These are phyloP conservation scores for Sparus aurata DNA, from an alignment of 2,797 vertebrate species.

Conservation along the genomic window DNA sequence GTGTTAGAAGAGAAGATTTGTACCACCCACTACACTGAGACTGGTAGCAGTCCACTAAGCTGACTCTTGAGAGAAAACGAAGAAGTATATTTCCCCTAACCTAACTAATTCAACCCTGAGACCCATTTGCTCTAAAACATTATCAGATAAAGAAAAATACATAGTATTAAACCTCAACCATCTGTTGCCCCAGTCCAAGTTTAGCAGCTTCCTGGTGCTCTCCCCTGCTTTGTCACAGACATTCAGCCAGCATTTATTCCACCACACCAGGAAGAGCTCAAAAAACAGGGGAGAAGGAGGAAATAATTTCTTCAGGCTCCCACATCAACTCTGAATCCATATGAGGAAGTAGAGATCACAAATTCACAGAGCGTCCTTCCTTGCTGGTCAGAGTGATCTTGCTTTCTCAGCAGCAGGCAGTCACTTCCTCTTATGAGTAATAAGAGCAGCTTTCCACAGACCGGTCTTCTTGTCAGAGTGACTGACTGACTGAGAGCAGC, in stretches of 20 bases:
- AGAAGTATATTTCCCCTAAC: not conserved
- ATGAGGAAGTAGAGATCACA: slow-evolving; percentile 73
- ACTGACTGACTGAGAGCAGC: slow-evolving; percentile 14
- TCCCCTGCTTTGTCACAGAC: not conserved
- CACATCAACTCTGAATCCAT: slow-evolving; percentile 18
- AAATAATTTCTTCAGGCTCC: slow-evolving; percentile 33
- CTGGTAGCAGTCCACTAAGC: not conserved
- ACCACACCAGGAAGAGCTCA: slow-evolving; percentile 37
- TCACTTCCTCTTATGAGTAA: slow-evolving; percentile 81
- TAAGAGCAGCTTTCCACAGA: slow-evolving; percentile 45
- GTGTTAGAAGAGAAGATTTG: not conserved
- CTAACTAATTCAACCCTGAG: too few relatives aligned
- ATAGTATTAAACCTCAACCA: not conserved
- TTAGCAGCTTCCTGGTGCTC: not conserved
- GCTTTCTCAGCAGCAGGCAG: slow-evolving; percentile 37
- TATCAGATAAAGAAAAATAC: not conserved
- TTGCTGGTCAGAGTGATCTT: slow-evolving; percentile 44
- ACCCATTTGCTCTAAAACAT: not conserved
- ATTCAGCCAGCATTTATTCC: slow-evolving; percentile 12
- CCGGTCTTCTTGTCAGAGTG: slow-evolving; percentile 34
- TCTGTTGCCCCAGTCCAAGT: not conserved
- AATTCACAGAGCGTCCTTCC: slow-evolving; percentile 53
- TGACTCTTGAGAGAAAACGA: not conserved
- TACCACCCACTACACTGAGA: not conserved
- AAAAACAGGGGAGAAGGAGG: not conserved